A percentile compares a stretch with the other conserved stretches of the same genome.
Evolutionary conservation across 2,113 vertebrate genomes (phyloP).

Genomic region (Regulus satrapa): DNA sequence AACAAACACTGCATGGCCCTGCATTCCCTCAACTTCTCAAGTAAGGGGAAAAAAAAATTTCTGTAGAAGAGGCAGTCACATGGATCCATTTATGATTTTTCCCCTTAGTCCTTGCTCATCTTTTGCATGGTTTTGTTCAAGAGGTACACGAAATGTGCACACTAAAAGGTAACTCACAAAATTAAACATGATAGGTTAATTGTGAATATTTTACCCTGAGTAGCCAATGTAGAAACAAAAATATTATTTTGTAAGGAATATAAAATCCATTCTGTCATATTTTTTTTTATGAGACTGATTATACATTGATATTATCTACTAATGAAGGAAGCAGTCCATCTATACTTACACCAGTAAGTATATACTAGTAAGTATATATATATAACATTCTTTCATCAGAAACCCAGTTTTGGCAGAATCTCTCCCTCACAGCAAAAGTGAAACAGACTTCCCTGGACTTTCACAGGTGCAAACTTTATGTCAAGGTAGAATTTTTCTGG

Average conservation of each 20-base stretch:
- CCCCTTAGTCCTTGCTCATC: not conserved
- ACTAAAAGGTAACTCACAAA: not conserved
- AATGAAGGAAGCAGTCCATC: not conserved
- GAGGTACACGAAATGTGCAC: not conserved
- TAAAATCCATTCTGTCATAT: not conserved
- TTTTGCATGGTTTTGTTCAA: not conserved
- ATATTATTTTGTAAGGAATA: not conserved
- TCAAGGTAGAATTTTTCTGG: slow-evolving; percentile 10
- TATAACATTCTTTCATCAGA: not conserved
- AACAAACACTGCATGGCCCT: not conserved
- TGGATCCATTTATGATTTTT: slow-evolving; percentile 34
- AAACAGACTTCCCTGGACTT: not conserved
- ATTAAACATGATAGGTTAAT: not conserved
- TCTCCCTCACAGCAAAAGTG: not conserved
- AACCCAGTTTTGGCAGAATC: not conserved
- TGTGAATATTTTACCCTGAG: not conserved
- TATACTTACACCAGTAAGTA: not conserved
- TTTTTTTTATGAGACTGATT: not conserved
- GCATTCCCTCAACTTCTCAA: not conserved
- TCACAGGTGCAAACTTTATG: not conserved
- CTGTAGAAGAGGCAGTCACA: slow-evolving; percentile 11
- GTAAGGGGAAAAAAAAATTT: not conserved
- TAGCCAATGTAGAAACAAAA: not conserved
- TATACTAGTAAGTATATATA: no score
- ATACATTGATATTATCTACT: not conserved